phyloP scores from a whole-genome alignment of 1,140 invertebrate genomes.

The Drosophila nigrodunni region DNA sequence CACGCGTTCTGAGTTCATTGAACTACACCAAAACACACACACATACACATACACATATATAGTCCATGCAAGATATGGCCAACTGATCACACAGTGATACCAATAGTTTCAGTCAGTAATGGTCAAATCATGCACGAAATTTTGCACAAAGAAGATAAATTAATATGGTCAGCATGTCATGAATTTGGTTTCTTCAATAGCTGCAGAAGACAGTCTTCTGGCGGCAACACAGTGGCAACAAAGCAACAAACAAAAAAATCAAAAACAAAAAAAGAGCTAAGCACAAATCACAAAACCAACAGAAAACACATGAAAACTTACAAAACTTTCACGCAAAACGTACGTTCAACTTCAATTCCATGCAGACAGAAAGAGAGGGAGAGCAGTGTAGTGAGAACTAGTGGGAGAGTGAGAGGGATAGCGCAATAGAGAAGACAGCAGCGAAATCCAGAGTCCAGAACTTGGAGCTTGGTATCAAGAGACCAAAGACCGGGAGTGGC shows the following conservation, averaged over 20 bases:
- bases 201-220: constrained; percentile 44
- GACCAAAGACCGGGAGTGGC: constrained; percentile 44
- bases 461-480: constrained; percentile 31
- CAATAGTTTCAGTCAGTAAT: constrained; percentile 62
- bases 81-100: constrained; percentile 48
- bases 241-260: constrained; percentile 74
- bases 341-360: constrained; percentile 65
- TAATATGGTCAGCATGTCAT: constrained; percentile 84
- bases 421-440: constrained; percentile 1
- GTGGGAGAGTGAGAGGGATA: too few species aligned
- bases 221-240: constrained; percentile 23
- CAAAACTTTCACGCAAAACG: constrained; percentile 81
- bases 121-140: constrained; percentile 83
- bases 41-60: neutral
- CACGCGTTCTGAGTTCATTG: constrained; percentile 76
- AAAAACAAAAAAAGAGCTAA: constrained; percentile 39
- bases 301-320: constrained; percentile 45
- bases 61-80: constrained; percentile 30
- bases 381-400: too few species aligned
- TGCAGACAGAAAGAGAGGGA: neutral
- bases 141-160: constrained; percentile 84
- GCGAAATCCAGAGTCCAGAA: constrained; percentile 50
- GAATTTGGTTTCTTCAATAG: constrained; percentile 80
- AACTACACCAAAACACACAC: constrained; percentile 54
- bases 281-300: constrained; percentile 30